phyloP scores from a whole-genome alignment of 2,888 invertebrate genomes.

The Brenthis hecate region DNA sequence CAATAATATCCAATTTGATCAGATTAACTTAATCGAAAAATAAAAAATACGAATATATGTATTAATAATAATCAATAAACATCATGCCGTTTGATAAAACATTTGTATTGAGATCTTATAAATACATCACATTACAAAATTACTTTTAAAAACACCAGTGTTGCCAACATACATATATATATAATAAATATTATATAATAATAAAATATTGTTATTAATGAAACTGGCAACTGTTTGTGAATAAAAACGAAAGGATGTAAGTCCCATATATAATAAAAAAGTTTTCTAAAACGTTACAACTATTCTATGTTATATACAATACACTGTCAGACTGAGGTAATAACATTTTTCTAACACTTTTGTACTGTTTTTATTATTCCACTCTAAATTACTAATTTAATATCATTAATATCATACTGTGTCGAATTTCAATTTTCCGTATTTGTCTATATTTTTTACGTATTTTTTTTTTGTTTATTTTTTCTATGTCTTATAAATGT shows the following conservation, averaged over 20 bases:
- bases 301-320: constrained; percentile 70
- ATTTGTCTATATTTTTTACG: constrained; percentile 50
- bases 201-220: too few relatives aligned
- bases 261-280: constrained; percentile 56
- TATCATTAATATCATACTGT: constrained; percentile 60
- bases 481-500: constrained; percentile 77
- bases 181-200: too few relatives aligned
- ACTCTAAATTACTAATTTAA: constrained; percentile 42
- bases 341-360: constrained; percentile 49
- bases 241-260: constrained; percentile 51
- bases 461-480: constrained; percentile 52
- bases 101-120: constrained; percentile 71
- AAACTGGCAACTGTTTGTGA: constrained; percentile 42
- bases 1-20: constrained; percentile 77
- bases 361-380: constrained; percentile 50
- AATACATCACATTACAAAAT: constrained; percentile 71
- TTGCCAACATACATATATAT: constrained; percentile 46
- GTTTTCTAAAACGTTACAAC: constrained; percentile 52
- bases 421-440: constrained; percentile 50
- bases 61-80: constrained; percentile 42
- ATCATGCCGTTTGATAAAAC: constrained; percentile 28
- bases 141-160: constrained; percentile 58
- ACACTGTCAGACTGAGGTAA: constrained; percentile 77
- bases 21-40: constrained; percentile 67
- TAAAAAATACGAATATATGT: constrained; percentile 49